A percentile compares a stretch with the other conserved stretches of the same genome.
These are phyloP conservation scores for Drosophila ercepeae DNA, from an alignment of 1,140 invertebrate species.

Conservation along the genomic window DNA sequence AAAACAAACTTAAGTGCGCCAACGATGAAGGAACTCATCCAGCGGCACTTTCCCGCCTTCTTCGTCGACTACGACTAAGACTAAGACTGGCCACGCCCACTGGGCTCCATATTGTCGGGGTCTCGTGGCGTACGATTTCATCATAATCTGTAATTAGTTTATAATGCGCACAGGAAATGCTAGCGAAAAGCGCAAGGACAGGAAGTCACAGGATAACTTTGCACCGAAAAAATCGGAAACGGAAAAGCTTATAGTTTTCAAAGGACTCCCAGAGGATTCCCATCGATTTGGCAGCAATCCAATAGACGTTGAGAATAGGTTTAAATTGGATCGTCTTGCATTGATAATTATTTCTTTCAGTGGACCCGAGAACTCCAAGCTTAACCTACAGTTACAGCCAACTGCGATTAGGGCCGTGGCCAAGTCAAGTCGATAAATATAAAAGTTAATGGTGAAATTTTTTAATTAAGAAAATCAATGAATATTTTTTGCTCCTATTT, in stretches of 20 bases:
- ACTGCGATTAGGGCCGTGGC: constrained; percentile 24
- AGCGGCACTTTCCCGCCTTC: not conserved
- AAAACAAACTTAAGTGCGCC: constrained; percentile 48
- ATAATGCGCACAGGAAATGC: constrained; percentile 72
- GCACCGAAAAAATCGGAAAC: not conserved
- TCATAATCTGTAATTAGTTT: constrained; percentile 81
- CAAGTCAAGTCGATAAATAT: constrained; percentile 71
- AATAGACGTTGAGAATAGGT: not conserved
- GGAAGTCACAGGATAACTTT: constrained; percentile 8
- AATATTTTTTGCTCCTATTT: constrained; percentile 60
- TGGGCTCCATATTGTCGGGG: constrained; percentile 56
- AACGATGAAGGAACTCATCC: constrained; percentile 8
- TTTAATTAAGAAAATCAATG: constrained; percentile 82
- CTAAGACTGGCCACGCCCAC: constrained; percentile 9
- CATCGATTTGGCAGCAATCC: too few relatives aligned
- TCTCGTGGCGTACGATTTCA: constrained; percentile 54
- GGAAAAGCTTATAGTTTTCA: not conserved
- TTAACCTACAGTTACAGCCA: constrained; percentile 59
- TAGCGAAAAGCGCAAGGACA: not conserved
- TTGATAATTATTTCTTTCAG: not conserved
- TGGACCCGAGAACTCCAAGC: constrained; percentile 28
- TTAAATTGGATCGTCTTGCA: too few relatives aligned
- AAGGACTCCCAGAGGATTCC: too few relatives aligned
- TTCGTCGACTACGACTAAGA: not conserved
- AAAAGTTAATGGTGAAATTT: constrained; percentile 77